Evolutionary conservation across 2,797 vertebrate species (phyloP), one percentile per base, ranked within the genome.

Genomic region (Manis pentadactyla): DNA sequence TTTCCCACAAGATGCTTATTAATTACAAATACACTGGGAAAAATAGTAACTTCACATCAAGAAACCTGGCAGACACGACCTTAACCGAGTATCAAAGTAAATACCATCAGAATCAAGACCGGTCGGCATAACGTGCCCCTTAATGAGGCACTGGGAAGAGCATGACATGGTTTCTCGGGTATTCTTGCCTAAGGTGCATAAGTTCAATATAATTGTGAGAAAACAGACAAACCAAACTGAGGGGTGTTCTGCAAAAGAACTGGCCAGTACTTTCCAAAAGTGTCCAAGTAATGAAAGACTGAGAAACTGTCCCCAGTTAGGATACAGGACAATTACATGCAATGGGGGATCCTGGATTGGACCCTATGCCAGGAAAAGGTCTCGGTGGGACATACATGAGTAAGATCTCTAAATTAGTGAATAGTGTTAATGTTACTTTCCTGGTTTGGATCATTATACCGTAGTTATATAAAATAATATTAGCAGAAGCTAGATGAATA

Each of bases 41-140:
- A 86, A 55, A 42, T 5, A 66, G 10, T 64, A 46, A 71, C 55
- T 77, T 61, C 29, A 29, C 46, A 29, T 55, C 13, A 29, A n/a
- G 42, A 94, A 85, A 73, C 77, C 53, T 92, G n/a, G 37, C 59
- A 42, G 42, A 55, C 2, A 83, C 14, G 42, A 46, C 14, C 7
- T 79, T 29, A 55, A n/a, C 53, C 53, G 68, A 42, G 23, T 61
- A 68, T 81, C 73, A 37, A 89, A 42, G 81, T 68, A 89, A 68
- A 12, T 74, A 29, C 37, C 4, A 42, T 69, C 74, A 71, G 51
- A 90, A 94, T 79, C 34, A 37, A 78, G 63, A 82, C 15, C 53
- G 13, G 14, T 42, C 39, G 31, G 11, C 63, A n/a, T 79, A 34
- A 21, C 0, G 4, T n/a, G 0, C 19, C 18, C 15, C 34, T 39